phyloP scores from a whole-genome alignment of 2,797 vertebrate genomes.

The Oryzias sinensis region DNA sequence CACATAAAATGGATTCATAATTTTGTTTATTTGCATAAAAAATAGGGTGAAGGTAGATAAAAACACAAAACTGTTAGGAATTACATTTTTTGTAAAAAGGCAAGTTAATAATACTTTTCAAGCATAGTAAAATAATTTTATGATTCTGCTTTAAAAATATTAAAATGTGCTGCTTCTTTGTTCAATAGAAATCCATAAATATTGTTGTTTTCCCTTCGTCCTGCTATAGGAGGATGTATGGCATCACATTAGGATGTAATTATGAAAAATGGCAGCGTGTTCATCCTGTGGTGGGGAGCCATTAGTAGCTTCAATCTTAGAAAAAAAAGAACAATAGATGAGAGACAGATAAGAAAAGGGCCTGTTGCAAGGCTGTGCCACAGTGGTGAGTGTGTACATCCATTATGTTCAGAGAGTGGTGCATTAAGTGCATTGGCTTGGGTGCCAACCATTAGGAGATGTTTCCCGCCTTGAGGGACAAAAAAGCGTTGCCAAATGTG shows the following conservation, averaged over 20 bases:
- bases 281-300: slow-evolving; percentile 51
- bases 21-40: too few species aligned
- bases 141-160: background rate
- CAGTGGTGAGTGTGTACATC: slow-evolving; percentile 50
- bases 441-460: slow-evolving; percentile 38
- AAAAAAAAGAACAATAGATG: slow-evolving; percentile 37
- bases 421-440: slow-evolving; percentile 35
- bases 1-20: too few species aligned
- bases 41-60: too few species aligned
- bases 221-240: slow-evolving; percentile 38
- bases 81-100: too few species aligned
- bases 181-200: slow-evolving; percentile 11
- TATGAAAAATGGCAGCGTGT: slow-evolving; percentile 63
- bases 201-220: slow-evolving; percentile 11
- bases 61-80: too few species aligned
- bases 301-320: slow-evolving; percentile 46
- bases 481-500: background rate
- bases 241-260: slow-evolving; percentile 62
- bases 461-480: background rate
- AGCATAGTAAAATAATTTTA: background rate
- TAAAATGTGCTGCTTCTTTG: background rate
- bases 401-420: slow-evolving; percentile 41
- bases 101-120: background rate
- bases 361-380: slow-evolving; percentile 10
- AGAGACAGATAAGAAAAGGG: slow-evolving; percentile 36